A percentile compares a stretch with the other conserved stretches of the same genome.
phyloP scores from a whole-genome alignment of 2,888 invertebrate genomes.

The Allolobophora icterica region DNA sequence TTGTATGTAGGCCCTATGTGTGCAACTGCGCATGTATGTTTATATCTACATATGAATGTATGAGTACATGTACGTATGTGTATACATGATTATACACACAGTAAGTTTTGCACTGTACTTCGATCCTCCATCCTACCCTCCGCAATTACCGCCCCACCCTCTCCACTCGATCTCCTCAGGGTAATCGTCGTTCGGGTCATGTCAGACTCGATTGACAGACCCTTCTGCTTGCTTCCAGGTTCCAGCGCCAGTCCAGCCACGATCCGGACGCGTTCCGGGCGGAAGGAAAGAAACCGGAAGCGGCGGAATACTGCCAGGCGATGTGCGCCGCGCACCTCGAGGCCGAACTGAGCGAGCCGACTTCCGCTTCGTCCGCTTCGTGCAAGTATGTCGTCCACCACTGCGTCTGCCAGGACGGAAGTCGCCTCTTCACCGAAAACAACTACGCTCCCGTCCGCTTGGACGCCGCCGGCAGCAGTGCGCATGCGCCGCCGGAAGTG shows the following conservation, averaged over 20 bases:
- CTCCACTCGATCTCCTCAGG: background rate
- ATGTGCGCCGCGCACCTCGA: constrained; percentile 24
- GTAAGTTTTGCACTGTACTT: too few species aligned
- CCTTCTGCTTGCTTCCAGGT: background rate
- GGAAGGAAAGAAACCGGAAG: background rate
- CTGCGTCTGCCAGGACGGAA: constrained; percentile 23
- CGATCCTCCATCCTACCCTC: background rate
- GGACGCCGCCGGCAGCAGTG: background rate
- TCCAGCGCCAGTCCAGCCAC: background rate
- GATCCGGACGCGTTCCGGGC: background rate
- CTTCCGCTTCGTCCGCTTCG: background rate
- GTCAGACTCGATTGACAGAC: background rate
- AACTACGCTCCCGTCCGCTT: constrained; percentile 23
- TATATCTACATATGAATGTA: too few species aligned
- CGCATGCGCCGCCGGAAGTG: background rate
- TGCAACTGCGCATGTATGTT: too few species aligned
- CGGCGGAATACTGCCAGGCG: background rate
- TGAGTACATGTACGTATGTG: background rate
- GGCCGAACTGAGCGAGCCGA: background rate
- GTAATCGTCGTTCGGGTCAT: background rate
- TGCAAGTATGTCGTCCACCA: constrained; percentile 14
- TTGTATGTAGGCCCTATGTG: background rate
- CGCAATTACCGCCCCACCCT: background rate
- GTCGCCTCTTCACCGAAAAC: constrained; percentile 22
- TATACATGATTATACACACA: background rate